phyloP scores from a whole-genome alignment of 2,113 vertebrate species.

The Daphoenositta chrysoptera region DNA sequence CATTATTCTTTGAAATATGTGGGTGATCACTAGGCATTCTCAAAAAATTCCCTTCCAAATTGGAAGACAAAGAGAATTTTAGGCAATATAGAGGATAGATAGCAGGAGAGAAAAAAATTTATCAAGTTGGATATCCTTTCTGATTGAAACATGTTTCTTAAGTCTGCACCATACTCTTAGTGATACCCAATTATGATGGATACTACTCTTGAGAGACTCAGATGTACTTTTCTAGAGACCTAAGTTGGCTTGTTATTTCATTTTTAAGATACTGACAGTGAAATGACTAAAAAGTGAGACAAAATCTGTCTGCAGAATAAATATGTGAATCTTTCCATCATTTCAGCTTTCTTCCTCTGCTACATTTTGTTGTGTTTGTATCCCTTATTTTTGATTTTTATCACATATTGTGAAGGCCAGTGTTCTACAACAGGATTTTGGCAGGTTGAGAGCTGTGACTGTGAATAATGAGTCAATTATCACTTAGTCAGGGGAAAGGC shows the following conservation, averaged over 20 bases:
- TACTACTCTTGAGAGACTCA: neutral
- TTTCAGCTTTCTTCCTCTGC: neutral
- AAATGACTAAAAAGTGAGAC: constrained; percentile 2
- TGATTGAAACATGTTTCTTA: constrained; percentile 6
- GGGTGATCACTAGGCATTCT: neutral
- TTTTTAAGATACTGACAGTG: neutral
- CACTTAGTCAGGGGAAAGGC: constrained; percentile 24
- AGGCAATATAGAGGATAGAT: neutral
- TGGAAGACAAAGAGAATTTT: constrained; percentile 17
- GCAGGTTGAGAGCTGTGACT: constrained; percentile 53
- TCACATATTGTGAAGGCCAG: neutral
- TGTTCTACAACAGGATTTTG: constrained; percentile 20
- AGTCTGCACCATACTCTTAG: neutral
- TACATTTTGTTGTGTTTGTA: neutral
- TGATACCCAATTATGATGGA: neutral
- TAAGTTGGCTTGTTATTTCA: neutral
- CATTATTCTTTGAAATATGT: constrained; percentile 9
- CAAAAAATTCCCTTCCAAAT: neutral
- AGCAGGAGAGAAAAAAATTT: neutral
- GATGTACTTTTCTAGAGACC: neutral
- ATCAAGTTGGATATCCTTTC: neutral
- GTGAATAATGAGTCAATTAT: constrained; percentile 70
- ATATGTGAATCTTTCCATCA: neutral
- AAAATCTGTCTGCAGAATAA: neutral
- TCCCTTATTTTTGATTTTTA: constrained; percentile 21